Conservation (phyloP, 2,888 invertebrate species). For the Thera obeliscata region DNA sequence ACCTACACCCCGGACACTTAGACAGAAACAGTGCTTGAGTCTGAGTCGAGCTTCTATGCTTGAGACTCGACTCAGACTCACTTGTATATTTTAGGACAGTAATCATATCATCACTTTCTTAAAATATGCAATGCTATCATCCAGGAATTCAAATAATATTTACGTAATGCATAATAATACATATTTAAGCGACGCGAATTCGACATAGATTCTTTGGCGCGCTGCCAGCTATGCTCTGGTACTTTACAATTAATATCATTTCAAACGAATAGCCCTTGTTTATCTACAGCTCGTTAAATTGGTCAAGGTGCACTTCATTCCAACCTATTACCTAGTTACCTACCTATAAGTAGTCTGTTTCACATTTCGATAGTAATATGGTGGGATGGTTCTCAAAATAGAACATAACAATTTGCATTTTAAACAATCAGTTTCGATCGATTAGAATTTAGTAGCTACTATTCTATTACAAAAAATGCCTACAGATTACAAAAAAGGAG, state of each 20-base stretch:
- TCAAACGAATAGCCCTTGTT: conserved; percentile 67
- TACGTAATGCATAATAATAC: conserved; percentile 14
- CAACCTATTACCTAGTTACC: not conserved
- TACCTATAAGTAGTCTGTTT: not conserved
- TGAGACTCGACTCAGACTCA: too few species aligned
- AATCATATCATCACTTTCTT: too few species aligned
- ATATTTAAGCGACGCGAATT: conserved; percentile 57
- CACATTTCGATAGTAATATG: not conserved
- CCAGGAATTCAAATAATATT: not conserved
- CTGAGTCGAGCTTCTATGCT: too few species aligned
- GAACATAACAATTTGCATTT: too few species aligned
- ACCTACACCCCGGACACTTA: too few species aligned
- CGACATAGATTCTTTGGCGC: conserved; percentile 68
- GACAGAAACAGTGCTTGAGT: too few species aligned
- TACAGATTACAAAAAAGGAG: too few species aligned
- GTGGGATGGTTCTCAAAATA: too few species aligned
- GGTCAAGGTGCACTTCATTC: conserved; percentile 64
- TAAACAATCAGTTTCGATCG: too few species aligned
- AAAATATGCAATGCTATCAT: conserved; percentile 3
- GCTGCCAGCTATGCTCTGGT: conserved; percentile 60
- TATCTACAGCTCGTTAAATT: conserved; percentile 64
- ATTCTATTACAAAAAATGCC: too few species aligned
- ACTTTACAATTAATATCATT: conserved; percentile 71
- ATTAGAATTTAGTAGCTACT: too few species aligned
- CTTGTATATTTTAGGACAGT: too few species aligned